A percentile compares a stretch with the other conserved stretches of the same genome.
Conservation (phyloP, 1,140 invertebrate species). For the Druon quercuslanigerum region DNA sequence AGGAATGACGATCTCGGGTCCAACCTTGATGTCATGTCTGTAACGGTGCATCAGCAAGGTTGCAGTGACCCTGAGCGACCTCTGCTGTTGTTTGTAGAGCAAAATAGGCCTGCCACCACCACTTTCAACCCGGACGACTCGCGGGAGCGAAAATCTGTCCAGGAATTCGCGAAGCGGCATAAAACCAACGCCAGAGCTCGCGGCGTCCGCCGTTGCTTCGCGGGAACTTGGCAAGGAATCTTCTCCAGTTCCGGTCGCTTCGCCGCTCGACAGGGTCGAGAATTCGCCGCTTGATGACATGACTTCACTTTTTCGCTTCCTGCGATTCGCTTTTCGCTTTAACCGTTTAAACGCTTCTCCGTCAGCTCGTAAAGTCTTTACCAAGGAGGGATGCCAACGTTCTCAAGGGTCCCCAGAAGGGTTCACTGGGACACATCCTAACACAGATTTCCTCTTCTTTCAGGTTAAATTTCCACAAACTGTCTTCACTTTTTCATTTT, state of each 20-base stretch:
- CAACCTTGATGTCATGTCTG: conserved; percentile 65
- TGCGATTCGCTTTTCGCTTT: background rate
- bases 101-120: conserved; percentile 69
- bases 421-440: conserved; percentile 31
- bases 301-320: conserved; percentile 34
- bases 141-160: conserved; percentile 68
- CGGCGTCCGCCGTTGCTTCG: conserved; percentile 65
- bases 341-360: conserved; percentile 2
- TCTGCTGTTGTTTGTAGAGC: conserved; percentile 67
- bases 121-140: conserved; percentile 67
- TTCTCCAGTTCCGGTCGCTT: conserved; percentile 68
- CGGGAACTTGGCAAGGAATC: conserved; percentile 68
- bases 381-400: background rate
- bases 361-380: conserved; percentile 3
- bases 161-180: conserved; percentile 67
- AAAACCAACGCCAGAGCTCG: conserved; percentile 62
- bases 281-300: conserved; percentile 72
- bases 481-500: background rate
- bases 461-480: background rate
- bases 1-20: conserved; percentile 70
- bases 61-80: conserved; percentile 64
- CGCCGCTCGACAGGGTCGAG: conserved; percentile 68
- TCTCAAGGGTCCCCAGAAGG: conserved; percentile 10
- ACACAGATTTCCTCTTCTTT: conserved; percentile 17
- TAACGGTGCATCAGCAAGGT: conserved; percentile 67